Evolutionary conservation across 2,113 vertebrate species (phyloP).

Genomic region (Camarhynchus parvulus): DNA sequence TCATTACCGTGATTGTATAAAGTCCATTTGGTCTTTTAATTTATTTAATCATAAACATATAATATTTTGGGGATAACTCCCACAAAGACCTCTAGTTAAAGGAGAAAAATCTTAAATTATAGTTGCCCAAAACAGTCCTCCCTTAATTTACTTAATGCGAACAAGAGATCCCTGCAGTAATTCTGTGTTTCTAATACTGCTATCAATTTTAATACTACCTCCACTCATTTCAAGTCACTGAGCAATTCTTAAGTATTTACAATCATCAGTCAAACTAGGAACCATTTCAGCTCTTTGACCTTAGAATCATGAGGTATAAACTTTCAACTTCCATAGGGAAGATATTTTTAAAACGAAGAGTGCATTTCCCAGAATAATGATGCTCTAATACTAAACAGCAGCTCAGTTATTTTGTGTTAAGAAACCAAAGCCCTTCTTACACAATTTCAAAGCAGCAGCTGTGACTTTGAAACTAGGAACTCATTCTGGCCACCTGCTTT

Average conservation of each 20-base stretch:
- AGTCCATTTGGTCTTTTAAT: not conserved
- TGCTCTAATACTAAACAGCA: conserved; percentile 68
- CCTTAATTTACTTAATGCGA: not conserved
- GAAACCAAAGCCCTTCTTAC: conserved; percentile 72
- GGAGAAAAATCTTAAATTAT: not conserved
- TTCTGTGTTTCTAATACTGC: not conserved
- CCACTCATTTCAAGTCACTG: not conserved
- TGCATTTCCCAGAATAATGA: conserved; percentile 63
- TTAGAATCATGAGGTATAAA: conserved; percentile 42
- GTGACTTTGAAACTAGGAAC: conserved; percentile 64
- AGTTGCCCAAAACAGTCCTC: not conserved
- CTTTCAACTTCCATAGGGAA: conserved; percentile 42
- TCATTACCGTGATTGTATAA: not conserved
- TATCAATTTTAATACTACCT: not conserved
- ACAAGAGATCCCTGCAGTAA: not conserved
- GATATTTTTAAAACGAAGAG: conserved; percentile 57
- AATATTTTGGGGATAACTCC: not conserved
- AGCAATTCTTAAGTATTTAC: conserved; percentile 1
- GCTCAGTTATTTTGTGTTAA: conserved; percentile 63
- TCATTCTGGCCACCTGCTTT: conserved; percentile 64
- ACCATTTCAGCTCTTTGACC: conserved; percentile 15
- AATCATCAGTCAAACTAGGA: conserved; percentile 15
- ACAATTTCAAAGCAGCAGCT: conserved; percentile 71
- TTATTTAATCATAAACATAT: not conserved
- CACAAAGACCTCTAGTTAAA: not conserved